Conservation (phyloP, 2,113 vertebrate genomes). For the Cyprinodon tularosa region DNA sequence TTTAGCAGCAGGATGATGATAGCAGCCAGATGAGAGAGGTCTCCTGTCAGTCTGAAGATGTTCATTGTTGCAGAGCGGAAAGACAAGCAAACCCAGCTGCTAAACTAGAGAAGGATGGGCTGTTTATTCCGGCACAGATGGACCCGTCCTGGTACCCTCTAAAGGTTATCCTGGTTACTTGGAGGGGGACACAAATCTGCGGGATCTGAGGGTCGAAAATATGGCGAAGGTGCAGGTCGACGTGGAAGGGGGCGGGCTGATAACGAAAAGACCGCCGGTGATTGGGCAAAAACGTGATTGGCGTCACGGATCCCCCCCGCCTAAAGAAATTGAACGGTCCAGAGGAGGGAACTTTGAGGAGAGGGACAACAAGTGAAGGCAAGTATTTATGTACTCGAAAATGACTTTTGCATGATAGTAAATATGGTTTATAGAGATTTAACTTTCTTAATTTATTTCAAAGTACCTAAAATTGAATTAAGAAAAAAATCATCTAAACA, state of each 20-base stretch:
- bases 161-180: neutral
- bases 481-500: too few species aligned
- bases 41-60: conserved; percentile 91
- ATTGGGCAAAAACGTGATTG: conserved; percentile 56
- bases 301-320: conserved; percentile 7
- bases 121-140: neutral
- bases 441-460: too few species aligned
- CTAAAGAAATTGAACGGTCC: neutral
- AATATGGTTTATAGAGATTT: neutral
- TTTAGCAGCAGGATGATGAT: conserved; percentile 97
- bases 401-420: neutral
- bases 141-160: neutral
- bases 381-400: neutral
- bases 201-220: conserved; percentile 55
- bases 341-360: neutral
- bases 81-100: neutral
- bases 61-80: conserved; percentile 81
- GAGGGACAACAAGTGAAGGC: neutral
- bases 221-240: conserved; percentile 77
- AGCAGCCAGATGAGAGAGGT: conserved; percentile 94
- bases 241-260: conserved; percentile 75
- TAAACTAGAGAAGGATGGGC: neutral
- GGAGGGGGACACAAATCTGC: conserved; percentile 24
- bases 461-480: too few species aligned
- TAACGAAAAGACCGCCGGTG: neutral